These are phyloP conservation scores for Heteromurus nitidus DNA, from an alignment of 2,888 invertebrate species.

Conservation along the genomic window DNA sequence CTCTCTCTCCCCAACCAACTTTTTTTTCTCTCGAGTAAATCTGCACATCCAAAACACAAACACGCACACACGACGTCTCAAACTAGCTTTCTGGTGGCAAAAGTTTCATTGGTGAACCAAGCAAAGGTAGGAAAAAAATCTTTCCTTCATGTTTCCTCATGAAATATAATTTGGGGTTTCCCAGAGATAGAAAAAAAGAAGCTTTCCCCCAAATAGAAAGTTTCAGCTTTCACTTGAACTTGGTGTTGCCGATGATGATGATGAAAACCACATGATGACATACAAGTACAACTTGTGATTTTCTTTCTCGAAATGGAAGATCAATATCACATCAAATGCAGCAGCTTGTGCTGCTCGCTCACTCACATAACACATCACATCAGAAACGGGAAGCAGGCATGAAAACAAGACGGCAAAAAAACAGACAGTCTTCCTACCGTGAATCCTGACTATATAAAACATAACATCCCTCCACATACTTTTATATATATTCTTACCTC, in stretches of 20 bases:
- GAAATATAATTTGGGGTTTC: conserved; percentile 12
- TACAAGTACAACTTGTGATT: neutral
- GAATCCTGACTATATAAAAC: too few species aligned
- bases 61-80: neutral
- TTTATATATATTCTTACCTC: too few species aligned
- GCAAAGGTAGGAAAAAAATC: conserved; percentile 14
- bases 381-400: too few species aligned
- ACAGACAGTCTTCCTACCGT: neutral
- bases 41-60: conserved; percentile 1
- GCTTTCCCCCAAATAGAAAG: neutral
- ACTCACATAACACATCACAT: too few species aligned
- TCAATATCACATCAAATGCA: conserved; percentile 26
- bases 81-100: neutral
- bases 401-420: too few species aligned
- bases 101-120: neutral
- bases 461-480: too few species aligned
- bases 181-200: neutral
- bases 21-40: conserved; percentile 32
- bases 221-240: conserved; percentile 20
- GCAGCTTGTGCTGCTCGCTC: neutral
- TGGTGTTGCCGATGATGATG: neutral
- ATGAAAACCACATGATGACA: conserved; percentile 12
- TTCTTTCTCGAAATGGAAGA: conserved; percentile 16
- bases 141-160: conserved; percentile 1
- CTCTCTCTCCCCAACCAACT: conserved; percentile 1